Conservation (phyloP, 2,888 invertebrate genomes). For the Plagiodera versicolora region DNA sequence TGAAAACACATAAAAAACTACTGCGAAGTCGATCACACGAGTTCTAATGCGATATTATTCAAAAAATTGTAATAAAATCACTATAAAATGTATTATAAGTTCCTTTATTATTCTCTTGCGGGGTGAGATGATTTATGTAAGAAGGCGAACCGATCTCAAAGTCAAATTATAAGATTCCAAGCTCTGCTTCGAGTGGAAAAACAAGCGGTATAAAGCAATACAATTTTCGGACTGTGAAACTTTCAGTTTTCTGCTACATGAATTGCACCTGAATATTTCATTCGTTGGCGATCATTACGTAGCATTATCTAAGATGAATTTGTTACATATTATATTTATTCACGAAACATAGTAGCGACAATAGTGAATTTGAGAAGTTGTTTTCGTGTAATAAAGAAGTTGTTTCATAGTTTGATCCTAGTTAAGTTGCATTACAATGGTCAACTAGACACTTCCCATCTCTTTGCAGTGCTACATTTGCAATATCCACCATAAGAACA, state of each 20-base stretch:
- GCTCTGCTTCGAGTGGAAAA: neutral
- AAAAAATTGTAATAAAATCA: conserved; percentile 21
- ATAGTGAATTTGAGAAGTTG: too few relatives aligned
- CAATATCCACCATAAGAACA: too few relatives aligned
- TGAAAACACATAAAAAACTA: conserved; percentile 26
- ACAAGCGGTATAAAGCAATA: neutral
- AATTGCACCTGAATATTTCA: neutral
- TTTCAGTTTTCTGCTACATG: neutral
- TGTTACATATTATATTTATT: too few relatives aligned
- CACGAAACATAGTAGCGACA: too few relatives aligned
- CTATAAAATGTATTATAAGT: conserved; percentile 14
- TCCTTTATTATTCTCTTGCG: conserved; percentile 9
- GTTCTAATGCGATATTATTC: conserved; percentile 20
- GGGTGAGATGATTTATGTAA: conserved; percentile 16
- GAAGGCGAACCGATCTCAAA: conserved; percentile 11
- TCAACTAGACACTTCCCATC: too few relatives aligned
- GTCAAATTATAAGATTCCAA: conserved; percentile 9
- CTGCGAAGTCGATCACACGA: conserved; percentile 18
- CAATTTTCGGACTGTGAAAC: neutral
- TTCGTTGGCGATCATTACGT: too few relatives aligned
- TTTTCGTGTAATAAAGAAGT: too few relatives aligned
- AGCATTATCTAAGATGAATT: too few relatives aligned
- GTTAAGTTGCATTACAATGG: too few relatives aligned
- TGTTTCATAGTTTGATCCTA: too few relatives aligned
- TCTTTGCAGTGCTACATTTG: too few relatives aligned